Evolutionary conservation across 2,888 invertebrate genomes (phyloP).

Genomic region (Lasioglossum pauxillum): DNA sequence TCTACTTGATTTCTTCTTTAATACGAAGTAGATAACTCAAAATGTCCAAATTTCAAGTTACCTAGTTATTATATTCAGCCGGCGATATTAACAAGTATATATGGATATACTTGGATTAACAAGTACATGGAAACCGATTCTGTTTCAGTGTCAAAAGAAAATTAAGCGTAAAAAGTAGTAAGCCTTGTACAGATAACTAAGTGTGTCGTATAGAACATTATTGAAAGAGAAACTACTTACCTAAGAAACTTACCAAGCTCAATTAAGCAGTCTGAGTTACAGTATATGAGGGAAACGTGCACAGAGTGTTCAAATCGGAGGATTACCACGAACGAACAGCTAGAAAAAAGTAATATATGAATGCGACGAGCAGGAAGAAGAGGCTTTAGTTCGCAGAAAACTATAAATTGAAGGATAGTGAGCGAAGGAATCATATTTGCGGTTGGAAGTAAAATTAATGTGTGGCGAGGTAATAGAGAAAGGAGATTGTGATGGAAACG

Average conservation of each 20-base stretch:
- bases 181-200: background rate
- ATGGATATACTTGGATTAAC: too few species aligned
- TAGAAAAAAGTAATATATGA: background rate
- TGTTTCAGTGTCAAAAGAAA: background rate
- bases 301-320: background rate
- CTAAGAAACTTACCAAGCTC: background rate
- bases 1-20: too few species aligned
- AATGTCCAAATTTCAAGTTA: too few species aligned
- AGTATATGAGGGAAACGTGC: constrained; percentile 1
- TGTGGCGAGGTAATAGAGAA: background rate
- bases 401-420: background rate
- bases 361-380: background rate
- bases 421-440: background rate
- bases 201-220: background rate
- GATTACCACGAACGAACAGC: background rate
- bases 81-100: too few species aligned
- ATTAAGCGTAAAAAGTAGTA: background rate
- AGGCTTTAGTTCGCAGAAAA: background rate
- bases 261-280: background rate
- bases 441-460: background rate
- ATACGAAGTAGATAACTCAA: too few species aligned
- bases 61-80: too few species aligned
- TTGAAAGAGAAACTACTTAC: background rate
- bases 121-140: background rate
- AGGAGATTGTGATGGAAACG: background rate